A percentile compares a stretch with the other conserved stretches of the same genome.
Evolutionary conservation across 2,113 vertebrate genomes (phyloP).

Genomic region (Hirundichthys speculiger): DNA sequence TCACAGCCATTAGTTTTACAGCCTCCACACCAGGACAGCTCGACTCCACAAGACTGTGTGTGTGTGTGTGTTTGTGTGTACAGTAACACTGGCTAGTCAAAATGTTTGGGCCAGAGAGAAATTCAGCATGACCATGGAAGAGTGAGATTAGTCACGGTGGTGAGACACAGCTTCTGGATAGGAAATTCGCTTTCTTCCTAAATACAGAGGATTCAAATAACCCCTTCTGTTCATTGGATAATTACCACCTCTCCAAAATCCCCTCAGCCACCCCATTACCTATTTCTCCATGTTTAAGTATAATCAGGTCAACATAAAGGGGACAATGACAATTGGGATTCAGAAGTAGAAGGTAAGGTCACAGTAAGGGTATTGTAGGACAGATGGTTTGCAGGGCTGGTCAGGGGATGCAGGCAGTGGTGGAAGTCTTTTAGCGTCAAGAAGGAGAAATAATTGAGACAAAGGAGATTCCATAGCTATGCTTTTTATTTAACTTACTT

Average conservation of each 20-base stretch:
- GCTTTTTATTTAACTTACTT: neutral
- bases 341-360: constrained; percentile 40
- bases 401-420: constrained; percentile 52
- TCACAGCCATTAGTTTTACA: constrained; percentile 76
- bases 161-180: constrained; percentile 23
- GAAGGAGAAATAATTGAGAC: constrained; percentile 49
- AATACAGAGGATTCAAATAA: constrained; percentile 36
- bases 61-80: constrained; percentile 11
- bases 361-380: constrained; percentile 32
- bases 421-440: constrained; percentile 48
- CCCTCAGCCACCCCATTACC: constrained; percentile 25
- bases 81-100: constrained; percentile 5
- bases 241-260: constrained; percentile 49
- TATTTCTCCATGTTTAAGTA: constrained; percentile 40
- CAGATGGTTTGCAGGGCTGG: constrained; percentile 62
- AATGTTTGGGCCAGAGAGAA: constrained; percentile 22
- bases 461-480: constrained; percentile 32
- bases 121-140: constrained; percentile 33
- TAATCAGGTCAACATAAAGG: constrained; percentile 51
- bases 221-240: constrained; percentile 51
- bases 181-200: constrained; percentile 32
- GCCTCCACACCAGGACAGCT: constrained; percentile 40
- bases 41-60: constrained; percentile 1
- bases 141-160: constrained; percentile 49
- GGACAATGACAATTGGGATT: constrained; percentile 13